These are phyloP conservation scores for Helostoma temminkii DNA, from an alignment of 2,797 vertebrate genomes.

Conservation along the genomic window DNA sequence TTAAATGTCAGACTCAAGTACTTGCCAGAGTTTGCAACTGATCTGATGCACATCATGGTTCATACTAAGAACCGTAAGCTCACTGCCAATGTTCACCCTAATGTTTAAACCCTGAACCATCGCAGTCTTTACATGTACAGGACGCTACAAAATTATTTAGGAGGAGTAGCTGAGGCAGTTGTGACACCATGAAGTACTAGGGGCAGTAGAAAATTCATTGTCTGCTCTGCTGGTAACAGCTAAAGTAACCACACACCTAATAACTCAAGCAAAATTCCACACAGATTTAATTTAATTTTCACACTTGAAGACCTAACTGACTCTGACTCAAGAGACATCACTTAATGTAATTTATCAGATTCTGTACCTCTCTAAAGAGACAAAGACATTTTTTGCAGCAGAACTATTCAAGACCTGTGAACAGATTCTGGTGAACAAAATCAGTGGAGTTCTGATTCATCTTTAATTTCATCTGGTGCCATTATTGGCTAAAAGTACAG, in stretches of 20 bases:
- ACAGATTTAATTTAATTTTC: no score
- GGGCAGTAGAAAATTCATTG: not conserved
- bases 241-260: not conserved
- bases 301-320: no score
- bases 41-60: conserved; percentile 49
- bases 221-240: not conserved
- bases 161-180: conserved; percentile 14
- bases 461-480: no score
- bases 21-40: conserved; percentile 51
- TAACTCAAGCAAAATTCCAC: no score
- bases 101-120: conserved; percentile 36
- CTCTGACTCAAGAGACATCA: no score
- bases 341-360: no score
- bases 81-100: conserved; percentile 11
- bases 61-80: conserved; percentile 26
- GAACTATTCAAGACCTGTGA: no score
- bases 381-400: no score
- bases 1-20: conserved; percentile 61
- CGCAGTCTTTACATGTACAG: conserved; percentile 22
- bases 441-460: no score
- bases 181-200: conserved; percentile 11
- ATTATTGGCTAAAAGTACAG: no score
- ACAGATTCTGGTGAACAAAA: no score
- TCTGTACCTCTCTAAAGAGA: no score
- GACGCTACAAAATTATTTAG: not conserved